Conservation (phyloP, 2,113 vertebrate genomes). For the Piprites chloris region DNA sequence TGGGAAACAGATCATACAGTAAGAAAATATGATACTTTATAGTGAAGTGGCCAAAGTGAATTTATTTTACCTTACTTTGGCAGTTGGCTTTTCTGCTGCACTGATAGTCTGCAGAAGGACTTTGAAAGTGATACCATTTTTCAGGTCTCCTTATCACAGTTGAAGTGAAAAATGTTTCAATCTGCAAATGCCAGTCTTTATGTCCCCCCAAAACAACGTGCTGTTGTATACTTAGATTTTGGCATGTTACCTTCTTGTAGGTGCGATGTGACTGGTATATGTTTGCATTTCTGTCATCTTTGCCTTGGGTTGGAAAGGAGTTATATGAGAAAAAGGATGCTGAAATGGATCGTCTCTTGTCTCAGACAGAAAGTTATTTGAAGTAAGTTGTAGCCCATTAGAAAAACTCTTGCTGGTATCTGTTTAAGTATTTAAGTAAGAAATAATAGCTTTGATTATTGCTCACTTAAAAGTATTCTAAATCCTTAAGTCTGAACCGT, state of each 20-base stretch:
- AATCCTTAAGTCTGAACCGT: neutral
- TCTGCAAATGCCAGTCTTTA: neutral
- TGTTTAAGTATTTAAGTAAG: neutral
- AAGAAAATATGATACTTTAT: neutral
- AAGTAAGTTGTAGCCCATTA: conserved; percentile 77
- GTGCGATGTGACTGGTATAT: conserved; percentile 97
- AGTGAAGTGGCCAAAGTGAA: neutral
- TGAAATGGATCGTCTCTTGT: conserved; percentile 94
- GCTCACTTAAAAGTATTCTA: neutral
- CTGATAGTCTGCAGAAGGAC: neutral
- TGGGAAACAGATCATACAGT: neutral
- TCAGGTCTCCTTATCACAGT: neutral
- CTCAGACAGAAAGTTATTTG: conserved; percentile 91
- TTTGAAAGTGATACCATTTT: neutral
- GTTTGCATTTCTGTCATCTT: conserved; percentile 89
- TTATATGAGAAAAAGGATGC: conserved; percentile 98
- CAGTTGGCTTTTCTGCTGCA: neutral
- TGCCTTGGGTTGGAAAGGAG: conserved; percentile 98
- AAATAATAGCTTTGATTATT: neutral
- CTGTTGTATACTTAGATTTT: neutral
- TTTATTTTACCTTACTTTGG: neutral
- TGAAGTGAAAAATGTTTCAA: neutral
- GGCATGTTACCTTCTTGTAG: conserved; percentile 58
- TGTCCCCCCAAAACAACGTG: neutral
- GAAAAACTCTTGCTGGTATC: neutral